A percentile compares a stretch with the other conserved stretches of the same genome.
These are phyloP conservation scores for Elanus axillaris DNA, from an alignment of 2,113 vertebrate genomes.

Conservation along the genomic window DNA sequence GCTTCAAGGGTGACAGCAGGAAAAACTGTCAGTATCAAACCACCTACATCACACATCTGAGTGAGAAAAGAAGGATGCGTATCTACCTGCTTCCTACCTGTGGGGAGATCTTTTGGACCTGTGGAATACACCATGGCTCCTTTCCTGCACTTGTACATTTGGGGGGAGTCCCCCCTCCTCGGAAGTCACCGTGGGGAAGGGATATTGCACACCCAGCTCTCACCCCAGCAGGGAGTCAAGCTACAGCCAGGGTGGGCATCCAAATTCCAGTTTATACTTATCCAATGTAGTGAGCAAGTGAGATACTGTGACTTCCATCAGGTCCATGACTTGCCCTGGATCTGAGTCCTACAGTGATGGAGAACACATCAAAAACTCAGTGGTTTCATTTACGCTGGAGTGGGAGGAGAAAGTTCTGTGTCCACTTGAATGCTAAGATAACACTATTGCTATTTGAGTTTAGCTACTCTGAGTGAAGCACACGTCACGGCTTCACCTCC, in stretches of 20 bases:
- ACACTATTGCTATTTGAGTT: neutral
- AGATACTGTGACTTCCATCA: neutral
- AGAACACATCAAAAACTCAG: neutral
- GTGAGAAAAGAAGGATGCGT: neutral
- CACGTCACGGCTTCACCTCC: neutral
- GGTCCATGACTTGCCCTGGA: neutral
- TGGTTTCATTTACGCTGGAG: neutral
- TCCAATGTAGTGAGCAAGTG: accelerated
- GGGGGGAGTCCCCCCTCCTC: accelerated
- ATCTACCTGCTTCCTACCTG: neutral
- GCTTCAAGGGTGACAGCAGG: neutral
- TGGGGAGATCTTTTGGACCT: neutral
- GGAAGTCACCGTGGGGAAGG: neutral
- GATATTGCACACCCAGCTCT: neutral
- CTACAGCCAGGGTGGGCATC: too few relatives aligned
- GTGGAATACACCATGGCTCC: too few relatives aligned
- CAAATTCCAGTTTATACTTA: neutral
- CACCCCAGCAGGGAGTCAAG: neutral
- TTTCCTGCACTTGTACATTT: neutral
- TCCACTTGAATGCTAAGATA: neutral
- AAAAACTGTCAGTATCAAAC: neutral
- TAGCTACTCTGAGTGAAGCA: neutral
- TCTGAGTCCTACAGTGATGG: neutral
- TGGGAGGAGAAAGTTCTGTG: neutral
- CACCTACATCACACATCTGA: neutral